phyloP scores from a whole-genome alignment of 2,113 vertebrate genomes.

The Apus apus region DNA sequence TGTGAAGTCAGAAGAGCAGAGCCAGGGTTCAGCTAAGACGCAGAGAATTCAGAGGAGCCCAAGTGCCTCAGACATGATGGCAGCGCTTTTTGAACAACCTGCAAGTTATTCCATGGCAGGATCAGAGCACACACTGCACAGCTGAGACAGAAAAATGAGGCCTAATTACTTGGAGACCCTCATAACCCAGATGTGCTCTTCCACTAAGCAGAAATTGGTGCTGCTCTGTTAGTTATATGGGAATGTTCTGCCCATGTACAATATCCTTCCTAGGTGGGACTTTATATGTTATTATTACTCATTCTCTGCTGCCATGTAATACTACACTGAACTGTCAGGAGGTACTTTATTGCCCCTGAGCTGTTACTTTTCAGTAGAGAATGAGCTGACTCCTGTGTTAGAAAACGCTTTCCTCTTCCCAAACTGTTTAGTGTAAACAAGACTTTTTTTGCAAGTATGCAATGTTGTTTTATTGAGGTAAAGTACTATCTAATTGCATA shows the following conservation, averaged over 20 bases:
- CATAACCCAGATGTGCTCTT: background rate
- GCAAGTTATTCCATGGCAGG: background rate
- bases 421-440: slow-evolving; percentile 23
- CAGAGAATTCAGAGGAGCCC: background rate
- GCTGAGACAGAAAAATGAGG: background rate
- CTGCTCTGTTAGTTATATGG: background rate
- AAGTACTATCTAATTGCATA: slow-evolving; percentile 39
- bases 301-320: background rate
- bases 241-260: background rate
- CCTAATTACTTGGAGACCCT: background rate
- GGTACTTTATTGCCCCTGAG: background rate
- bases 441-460: background rate
- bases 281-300: background rate
- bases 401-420: background rate
- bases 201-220: background rate
- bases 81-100: background rate
- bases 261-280: background rate
- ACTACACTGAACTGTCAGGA: background rate
- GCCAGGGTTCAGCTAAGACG: background rate
- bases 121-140: background rate
- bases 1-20: background rate
- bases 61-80: background rate
- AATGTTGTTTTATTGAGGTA: slow-evolving; percentile 53
- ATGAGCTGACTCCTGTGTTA: background rate
- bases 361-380: background rate